Percentiles rank a stretch among this genome's conserved stretches.
These are phyloP conservation scores for Petrosia ficiformis DNA, from an alignment of 37 sponge, comb jelly and placozoan genomes.

Conservation along the genomic window DNA sequence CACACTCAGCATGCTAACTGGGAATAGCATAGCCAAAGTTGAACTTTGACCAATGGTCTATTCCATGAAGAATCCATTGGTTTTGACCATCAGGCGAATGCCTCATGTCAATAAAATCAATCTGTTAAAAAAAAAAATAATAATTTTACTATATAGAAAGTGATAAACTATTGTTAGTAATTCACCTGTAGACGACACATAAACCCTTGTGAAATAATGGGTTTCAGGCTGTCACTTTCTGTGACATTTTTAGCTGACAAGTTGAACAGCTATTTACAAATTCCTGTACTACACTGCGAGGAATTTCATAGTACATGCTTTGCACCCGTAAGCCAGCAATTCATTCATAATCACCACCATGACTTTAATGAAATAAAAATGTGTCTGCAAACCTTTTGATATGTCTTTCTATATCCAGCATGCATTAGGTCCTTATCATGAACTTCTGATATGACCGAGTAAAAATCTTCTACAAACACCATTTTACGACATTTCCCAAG, in stretches of 20 bases:
- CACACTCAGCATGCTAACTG: constrained; percentile 8
- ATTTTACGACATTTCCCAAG: constrained; percentile 18
- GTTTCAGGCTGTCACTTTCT: not conserved
- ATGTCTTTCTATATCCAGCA: constrained; percentile 32
- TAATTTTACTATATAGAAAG: not conserved
- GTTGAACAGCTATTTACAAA: not conserved
- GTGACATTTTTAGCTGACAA: not conserved
- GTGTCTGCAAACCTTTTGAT: not conserved
- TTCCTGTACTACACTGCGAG: not conserved
- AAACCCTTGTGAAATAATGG: not conserved
- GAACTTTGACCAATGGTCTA: constrained; percentile 51
- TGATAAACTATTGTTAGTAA: not conserved
- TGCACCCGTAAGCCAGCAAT: not conserved
- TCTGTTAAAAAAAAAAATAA: constrained; percentile 1
- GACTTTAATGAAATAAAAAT: too few relatives aligned
- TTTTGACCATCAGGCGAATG: constrained; percentile 22
- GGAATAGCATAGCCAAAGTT: constrained; percentile 36
- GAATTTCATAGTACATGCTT: not conserved
- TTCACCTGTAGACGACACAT: not conserved
- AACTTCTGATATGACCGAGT: not conserved
- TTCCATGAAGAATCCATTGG: constrained; percentile 35
- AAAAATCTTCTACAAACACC: constrained; percentile 26
- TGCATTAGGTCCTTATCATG: constrained; percentile 14
- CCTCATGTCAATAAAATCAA: constrained; percentile 41
- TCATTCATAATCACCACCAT: too few relatives aligned